Base-by-base conservation (phyloP, 2,797 vertebrate species). In the Schizothorax lantsangensis region DNA sequence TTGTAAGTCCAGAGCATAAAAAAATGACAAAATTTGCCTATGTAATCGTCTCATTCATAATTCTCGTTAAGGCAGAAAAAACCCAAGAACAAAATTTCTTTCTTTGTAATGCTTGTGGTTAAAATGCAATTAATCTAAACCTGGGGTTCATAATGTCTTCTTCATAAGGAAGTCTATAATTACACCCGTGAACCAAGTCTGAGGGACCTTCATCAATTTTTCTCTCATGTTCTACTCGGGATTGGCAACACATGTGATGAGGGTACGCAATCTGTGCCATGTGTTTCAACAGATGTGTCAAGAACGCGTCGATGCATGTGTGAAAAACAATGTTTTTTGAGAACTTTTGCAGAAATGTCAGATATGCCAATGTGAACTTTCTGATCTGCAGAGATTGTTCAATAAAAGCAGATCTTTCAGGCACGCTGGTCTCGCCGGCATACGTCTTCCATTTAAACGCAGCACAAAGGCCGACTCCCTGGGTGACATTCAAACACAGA, bases 401-500 rank as follows among this genome's bases (percentile, higher is more conserved):
- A 81, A 79, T 72, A 57, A 87, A 64, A 71, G 23, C 15, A n/a
- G 47, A 47, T 87, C n/a, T 73, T 21, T 40, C 21, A 36, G 36
- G 14, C 30, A 17, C 66, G 5, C 52, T 26, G 52, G 38, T 72
- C 84, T 72, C 2, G 17, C 26, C 30, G 49, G 21, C 77, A 85
- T 68, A 45, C 84, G 40, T 66, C 79, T 81, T 68, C 73, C 64
- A 88, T 85, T 80, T 73, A 88, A 83, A 49, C 40, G 6, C 36
- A 45, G 47, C 23, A 30, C 23, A 73, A 74, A 74, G 47, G 75
- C 52, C 14, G 21, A 73, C 64, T 89, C 79, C 54, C 83, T 40
- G 59, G 52, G 79, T 75, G 57, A 81, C 15, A 73, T 77, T 88
- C 84, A 66, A 86, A 83, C 26, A 72, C 57, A 69, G 79, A 81